Evolutionary conservation across 2,797 vertebrate genomes (phyloP), one percentile per base, ranked within the genome.

Genomic region (Petrocephalus schoutedeni): DNA sequence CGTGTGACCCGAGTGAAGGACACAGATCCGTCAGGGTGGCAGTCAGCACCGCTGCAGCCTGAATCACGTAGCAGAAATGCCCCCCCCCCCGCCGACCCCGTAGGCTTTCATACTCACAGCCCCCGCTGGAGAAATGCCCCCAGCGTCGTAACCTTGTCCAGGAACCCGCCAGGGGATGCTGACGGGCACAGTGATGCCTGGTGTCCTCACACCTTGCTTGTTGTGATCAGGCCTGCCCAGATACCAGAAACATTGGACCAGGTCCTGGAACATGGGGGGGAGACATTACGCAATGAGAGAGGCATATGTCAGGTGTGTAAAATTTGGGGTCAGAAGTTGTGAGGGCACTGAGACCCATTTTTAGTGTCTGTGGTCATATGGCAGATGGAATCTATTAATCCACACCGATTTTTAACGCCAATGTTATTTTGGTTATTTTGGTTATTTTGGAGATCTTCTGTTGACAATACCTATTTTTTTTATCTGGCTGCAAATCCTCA

Each of bases 1-100:
- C 3, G 54, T 85, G 58, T 82, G 89, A 88, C 89, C 91, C 36
- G 84, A 85, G 59, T 87, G 90, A 90, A 91, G 91, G 90, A 91
- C 91, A 61, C 59, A 45, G 87, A 90, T 89, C 89, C 86, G 88
- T 89, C 89, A 90, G 58, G 41, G 14, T 64, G 87, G 74, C 88
- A 88, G 87, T 53, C 87, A 28, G 59, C 45, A 23, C 41, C 86
- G 89, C 89, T 87, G 90, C 89, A 89, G 87, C 89, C 74, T 86
- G 88, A 51, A 28, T 28, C 83, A 86, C 32, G 74, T 59, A 89
- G 86, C 90, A 90, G 89, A 91, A 57, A 88, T 51, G 51, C 32
- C 0, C 36, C 36, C 36, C 36, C 36, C 36, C 36, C 36, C 1
- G 12, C 9, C 59, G 49, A 45, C 64, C 86, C 36, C 57, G 61